These are phyloP conservation scores for Calcarius lapponicus DNA, from an alignment of 2,797 vertebrate genomes.

Conservation along the genomic window DNA sequence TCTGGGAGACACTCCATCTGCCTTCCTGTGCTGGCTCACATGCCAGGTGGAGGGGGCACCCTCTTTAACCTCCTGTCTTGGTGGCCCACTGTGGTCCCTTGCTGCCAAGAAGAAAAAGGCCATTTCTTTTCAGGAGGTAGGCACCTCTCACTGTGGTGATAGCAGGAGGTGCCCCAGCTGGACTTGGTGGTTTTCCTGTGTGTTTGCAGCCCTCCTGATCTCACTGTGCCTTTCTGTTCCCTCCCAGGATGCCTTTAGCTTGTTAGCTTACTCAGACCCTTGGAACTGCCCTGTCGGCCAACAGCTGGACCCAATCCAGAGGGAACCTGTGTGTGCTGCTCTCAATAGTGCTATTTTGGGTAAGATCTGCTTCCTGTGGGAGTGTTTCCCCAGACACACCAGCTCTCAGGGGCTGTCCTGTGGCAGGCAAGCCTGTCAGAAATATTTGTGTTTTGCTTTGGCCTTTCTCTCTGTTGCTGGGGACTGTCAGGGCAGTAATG, in stretches of 20 bases:
- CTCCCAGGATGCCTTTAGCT: slow-evolving; percentile 93
- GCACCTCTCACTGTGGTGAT: neutral
- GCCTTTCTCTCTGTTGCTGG: neutral
- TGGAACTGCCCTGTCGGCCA: slow-evolving; percentile 98
- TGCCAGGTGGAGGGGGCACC: neutral
- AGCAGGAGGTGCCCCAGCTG: neutral
- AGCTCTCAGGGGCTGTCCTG: neutral
- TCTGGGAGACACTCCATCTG: neutral
- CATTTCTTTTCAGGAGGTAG: slow-evolving; percentile 21
- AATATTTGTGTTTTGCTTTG: neutral
- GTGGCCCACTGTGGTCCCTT: neutral
- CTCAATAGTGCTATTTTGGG: slow-evolving; percentile 99
- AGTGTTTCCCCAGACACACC: neutral
- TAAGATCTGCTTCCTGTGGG: slow-evolving; percentile 66
- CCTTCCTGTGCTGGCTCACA: neutral
- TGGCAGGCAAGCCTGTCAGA: neutral
- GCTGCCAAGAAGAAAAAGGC: neutral
- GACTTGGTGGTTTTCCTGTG: neutral
- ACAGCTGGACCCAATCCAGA: slow-evolving; percentile 94
- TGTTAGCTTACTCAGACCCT: slow-evolving; percentile 95
- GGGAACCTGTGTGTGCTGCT: slow-evolving; percentile 94
- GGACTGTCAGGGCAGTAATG: neutral
- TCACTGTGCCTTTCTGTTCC: slow-evolving; percentile 18
- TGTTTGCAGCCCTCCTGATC: neutral
- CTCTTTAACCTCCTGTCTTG: neutral